Conservation (phyloP, 2,888 invertebrate species). For the Eilema griseolum region DNA sequence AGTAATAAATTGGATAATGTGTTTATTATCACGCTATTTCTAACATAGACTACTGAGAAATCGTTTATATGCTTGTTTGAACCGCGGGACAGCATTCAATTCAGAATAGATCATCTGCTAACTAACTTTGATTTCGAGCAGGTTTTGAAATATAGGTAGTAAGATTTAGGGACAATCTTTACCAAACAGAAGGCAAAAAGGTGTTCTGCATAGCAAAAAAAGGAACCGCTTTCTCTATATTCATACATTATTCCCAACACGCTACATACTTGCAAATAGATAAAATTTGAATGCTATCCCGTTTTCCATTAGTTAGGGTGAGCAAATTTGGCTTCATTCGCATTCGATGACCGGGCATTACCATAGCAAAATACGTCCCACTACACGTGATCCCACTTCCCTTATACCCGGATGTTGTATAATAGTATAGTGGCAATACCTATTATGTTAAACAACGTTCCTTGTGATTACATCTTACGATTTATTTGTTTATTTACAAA, state of each 20-base stretch:
- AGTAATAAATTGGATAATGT: slow-evolving; percentile 28
- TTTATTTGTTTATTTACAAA: slow-evolving; percentile 30
- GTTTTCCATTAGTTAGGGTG: slow-evolving; percentile 23
- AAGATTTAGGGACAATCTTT: background rate
- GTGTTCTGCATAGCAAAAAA: background rate
- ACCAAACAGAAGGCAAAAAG: background rate
- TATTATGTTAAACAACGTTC: slow-evolving; percentile 14
- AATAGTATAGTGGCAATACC: slow-evolving; percentile 18
- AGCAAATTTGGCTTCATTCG: slow-evolving; percentile 43
- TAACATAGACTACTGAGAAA: slow-evolving; percentile 9
- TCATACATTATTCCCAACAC: background rate
- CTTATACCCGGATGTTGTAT: slow-evolving; percentile 18
- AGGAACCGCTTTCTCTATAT: background rate
- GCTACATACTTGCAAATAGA: background rate
- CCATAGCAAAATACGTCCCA: slow-evolving; percentile 38
- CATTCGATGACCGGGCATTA: slow-evolving; percentile 43
- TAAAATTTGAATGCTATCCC: slow-evolving; percentile 16
- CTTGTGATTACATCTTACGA: slow-evolving; percentile 24
- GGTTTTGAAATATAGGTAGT: background rate
- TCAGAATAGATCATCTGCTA: no score
- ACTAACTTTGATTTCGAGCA: no score
- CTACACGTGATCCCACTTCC: slow-evolving; percentile 28
- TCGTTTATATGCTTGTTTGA: background rate
- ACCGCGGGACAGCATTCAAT: background rate
- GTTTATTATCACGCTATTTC: slow-evolving; percentile 22